A percentile compares a stretch with the other conserved stretches of the same genome.
These are phyloP conservation scores for Neodiprion lecontei DNA, from an alignment of 1,140 invertebrate species.

Conservation along the genomic window DNA sequence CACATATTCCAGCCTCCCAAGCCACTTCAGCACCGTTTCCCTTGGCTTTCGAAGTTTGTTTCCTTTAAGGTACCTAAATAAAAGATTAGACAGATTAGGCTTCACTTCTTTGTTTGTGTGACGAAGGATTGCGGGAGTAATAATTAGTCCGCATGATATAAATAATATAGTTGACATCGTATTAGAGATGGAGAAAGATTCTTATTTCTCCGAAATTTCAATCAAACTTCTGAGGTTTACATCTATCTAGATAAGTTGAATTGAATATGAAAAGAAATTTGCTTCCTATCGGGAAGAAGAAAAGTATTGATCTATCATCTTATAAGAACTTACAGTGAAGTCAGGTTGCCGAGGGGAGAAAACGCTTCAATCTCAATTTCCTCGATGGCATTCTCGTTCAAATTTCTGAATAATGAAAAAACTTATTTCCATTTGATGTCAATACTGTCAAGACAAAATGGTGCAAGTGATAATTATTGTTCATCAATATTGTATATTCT, in stretches of 20 bases:
- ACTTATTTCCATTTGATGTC: conserved; percentile 5
- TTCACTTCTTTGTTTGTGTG: neutral
- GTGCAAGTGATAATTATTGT: no score
- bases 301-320: no score
- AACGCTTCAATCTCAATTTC: conserved; percentile 43
- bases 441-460: neutral
- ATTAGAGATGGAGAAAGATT: no score
- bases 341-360: conserved; percentile 38
- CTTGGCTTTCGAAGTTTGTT: conserved; percentile 58
- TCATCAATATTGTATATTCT: no score
- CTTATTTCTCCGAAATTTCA: no score
- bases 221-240: no score
- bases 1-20: conserved; percentile 59
- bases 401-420: conserved; percentile 32
- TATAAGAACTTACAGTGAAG: conserved; percentile 47
- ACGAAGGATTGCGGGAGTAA: no score
- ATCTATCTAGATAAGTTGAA: no score
- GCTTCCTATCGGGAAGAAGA: no score
- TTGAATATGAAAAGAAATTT: no score
- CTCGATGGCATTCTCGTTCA: conserved; percentile 49
- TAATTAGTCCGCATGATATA: no score
- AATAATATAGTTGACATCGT: no score
- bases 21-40: conserved; percentile 52
- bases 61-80: conserved; percentile 50
- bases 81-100: neutral